Evolutionary conservation across 2,888 invertebrate genomes (phyloP).

Genomic region (Drosophila monieri): DNA sequence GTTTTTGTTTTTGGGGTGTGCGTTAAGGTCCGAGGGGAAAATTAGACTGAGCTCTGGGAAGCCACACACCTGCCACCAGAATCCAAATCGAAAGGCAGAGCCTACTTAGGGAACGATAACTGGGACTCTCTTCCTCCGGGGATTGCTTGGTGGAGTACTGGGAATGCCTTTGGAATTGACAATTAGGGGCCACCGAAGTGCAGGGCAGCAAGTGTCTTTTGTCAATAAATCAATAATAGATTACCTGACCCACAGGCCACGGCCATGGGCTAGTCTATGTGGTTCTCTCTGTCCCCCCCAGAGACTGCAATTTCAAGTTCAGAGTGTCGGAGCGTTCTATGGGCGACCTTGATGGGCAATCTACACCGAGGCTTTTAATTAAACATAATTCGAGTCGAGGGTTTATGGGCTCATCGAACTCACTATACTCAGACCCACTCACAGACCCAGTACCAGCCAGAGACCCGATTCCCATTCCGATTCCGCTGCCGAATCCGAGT

Average conservation of each 20-base stretch:
- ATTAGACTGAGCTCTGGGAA: slow-evolving; percentile 8
- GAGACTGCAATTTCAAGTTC: background rate
- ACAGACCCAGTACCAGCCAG: background rate
- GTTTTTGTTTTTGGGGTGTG: slow-evolving; percentile 21
- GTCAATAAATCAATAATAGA: background rate
- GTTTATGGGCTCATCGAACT: slow-evolving; percentile 60
- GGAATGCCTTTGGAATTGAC: background rate
- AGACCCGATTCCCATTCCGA: slow-evolving; percentile 14
- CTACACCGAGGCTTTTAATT: slow-evolving; percentile 40
- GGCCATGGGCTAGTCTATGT: too few relatives aligned
- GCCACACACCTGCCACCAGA: background rate
- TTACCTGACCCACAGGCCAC: background rate
- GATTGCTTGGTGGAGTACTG: too few relatives aligned
- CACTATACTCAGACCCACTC: too few relatives aligned
- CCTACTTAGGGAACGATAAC: background rate
- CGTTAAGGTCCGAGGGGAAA: slow-evolving; percentile 20
- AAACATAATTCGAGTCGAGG: slow-evolving; percentile 55
- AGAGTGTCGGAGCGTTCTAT: background rate
- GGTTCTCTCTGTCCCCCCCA: too few relatives aligned
- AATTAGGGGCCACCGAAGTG: background rate
- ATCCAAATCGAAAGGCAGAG: background rate
- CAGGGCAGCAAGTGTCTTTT: background rate
- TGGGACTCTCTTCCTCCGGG: too few relatives aligned
- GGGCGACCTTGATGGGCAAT: slow-evolving; percentile 58
- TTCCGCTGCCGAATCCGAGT: background rate